Evolutionary conservation across 23 tunicate species (phyloP).

Genomic region (Clavelina lepadiformis): DNA sequence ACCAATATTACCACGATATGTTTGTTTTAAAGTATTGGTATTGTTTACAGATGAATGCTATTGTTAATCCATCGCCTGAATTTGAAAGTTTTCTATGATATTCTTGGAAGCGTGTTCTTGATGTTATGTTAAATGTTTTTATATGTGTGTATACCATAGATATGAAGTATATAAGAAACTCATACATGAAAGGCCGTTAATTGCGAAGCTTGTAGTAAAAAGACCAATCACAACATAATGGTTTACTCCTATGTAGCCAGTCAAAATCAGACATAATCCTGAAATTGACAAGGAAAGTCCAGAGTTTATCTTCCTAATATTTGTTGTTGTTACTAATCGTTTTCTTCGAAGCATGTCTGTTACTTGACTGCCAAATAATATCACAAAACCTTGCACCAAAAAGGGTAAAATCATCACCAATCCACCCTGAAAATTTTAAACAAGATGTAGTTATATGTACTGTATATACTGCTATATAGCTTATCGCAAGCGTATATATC

Average conservation of each 20-base stretch:
- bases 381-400: neutral
- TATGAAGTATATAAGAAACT: neutral
- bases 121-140: too few relatives aligned
- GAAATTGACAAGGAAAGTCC: neutral
- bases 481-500: too few relatives aligned
- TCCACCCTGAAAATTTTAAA: slow-evolving; percentile 17
- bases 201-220: neutral
- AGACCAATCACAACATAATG: neutral
- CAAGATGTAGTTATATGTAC: too few relatives aligned
- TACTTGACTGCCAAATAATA: neutral
- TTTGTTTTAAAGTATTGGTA: too few relatives aligned
- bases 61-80: too few relatives aligned
- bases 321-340: neutral
- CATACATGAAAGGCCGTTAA: slow-evolving; percentile 7
- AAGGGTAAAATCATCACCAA: neutral
- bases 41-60: too few relatives aligned
- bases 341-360: slow-evolving; percentile 8
- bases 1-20: too few relatives aligned
- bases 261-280: neutral
- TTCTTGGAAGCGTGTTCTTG: too few relatives aligned
- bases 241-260: neutral
- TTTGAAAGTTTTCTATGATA: too few relatives aligned
- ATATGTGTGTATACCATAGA: too few relatives aligned
- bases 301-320: slow-evolving; percentile 3
- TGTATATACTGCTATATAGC: too few relatives aligned